Base-by-base conservation (phyloP, 2,113 vertebrate genomes). In the Thunnus thynnus region DNA sequence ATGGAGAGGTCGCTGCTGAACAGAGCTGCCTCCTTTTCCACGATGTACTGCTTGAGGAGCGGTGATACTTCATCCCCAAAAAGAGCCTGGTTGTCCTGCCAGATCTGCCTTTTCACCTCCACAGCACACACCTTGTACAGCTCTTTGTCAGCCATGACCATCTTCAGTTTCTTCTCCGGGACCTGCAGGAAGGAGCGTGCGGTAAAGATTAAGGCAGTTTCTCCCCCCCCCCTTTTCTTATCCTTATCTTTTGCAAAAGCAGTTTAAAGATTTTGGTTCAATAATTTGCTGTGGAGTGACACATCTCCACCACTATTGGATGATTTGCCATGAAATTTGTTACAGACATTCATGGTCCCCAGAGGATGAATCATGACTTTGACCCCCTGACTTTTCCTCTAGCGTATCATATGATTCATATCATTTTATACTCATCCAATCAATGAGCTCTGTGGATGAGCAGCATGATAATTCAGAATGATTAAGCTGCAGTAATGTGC, bases 1-100 rank as follows among this genome's bases (percentile, higher is more conserved):
- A 99, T 96, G 0, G 98, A 99, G 25, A 99, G 96, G 56, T 99
- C 98, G 0, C 89, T 95, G 94, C 97, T 98, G 89, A 99, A 98
- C 6, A 99, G 96, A 0, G 96, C 95, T 0, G 96, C 95, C 83
- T 99, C 98, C 79, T 99, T 99, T 92, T 99, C 98, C 80, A 99
- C 94, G 1, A 99, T 99, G 90, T 99, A 99, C 64, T 99, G 98
- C 89, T 99, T 99, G 20, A 99, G 92, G 76, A 99, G 89, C 0
- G 98, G 98, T 0, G 98, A 99, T 0, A 99, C 98, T 72, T 99
- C 98, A 0, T 99, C 98, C 0, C 98, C 98, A 25, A 99, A 99
- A 18, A 99, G 94, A 0, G 98, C 98, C 93, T 99, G 98, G 94
- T 99, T 99, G 90, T 99, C 98, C 88, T 99, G 98, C 98, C 98